Evolutionary conservation across 1,140 invertebrate species (phyloP), one percentile per base, ranked within the genome.

Genomic region (Drosophila guanche): DNA sequence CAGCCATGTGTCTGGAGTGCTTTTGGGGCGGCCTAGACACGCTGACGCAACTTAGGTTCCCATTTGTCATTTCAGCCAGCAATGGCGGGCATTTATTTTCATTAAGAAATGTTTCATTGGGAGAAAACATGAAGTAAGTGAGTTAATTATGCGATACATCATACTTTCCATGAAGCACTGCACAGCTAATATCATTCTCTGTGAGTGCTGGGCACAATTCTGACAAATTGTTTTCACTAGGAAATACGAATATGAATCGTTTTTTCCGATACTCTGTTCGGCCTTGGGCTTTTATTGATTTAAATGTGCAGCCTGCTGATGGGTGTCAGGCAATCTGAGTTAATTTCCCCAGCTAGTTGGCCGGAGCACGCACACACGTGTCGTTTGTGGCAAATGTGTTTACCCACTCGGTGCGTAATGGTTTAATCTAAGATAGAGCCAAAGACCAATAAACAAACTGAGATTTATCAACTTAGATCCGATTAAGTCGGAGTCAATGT

Each of bases 81-180:
- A 48, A 77, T 76, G 63, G 40, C 62, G 57, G 43, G 59, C 76
- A 86, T 85, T 77, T 74, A 77, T 85, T 85, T 86, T 80, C 80
- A 80, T 85, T 86, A 77, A 76, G 67, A 55, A 20, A 20, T 20
- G 16, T 59, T 45, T 59, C 29, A 59, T 58, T 76, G 62, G 76
- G 59, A 37, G 47, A 74, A 80, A 48, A 46, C 73, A 74, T 27
- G 42, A 67, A 85, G 65, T 86, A 76, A 86, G 73, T 75, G 68
- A 58, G 83, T 83, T 86, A 88, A 86, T 86, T 78, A 81, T 66
- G 52, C 62, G 50, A 88, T 86, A 88, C 77, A 72, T 88, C 78
- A 88, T 75, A 48, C 58, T 63, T 20, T 51, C 40, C 54, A 43
- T 33, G 2, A 7, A 27, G 45, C 63, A 51, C 59, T 69, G 54